Base-by-base conservation (phyloP, 2,797 vertebrate species). In the Lemur catta region DNA sequence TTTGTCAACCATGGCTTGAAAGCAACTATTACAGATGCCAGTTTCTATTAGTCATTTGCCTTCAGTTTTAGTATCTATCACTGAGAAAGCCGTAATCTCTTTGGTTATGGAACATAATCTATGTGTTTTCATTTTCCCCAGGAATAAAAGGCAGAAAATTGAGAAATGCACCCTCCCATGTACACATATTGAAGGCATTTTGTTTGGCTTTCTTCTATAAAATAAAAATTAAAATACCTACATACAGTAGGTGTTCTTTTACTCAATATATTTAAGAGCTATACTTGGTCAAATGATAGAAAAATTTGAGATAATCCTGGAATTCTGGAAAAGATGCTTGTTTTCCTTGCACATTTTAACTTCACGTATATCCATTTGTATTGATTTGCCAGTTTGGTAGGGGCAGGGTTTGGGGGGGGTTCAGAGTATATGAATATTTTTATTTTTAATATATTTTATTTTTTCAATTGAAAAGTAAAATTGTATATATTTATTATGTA, bases 201-300 rank as follows among this genome's bases (percentile, higher is more conserved):
- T 35, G 8, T 20, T 93, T 26, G 18, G 4, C 7, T 89, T 86
- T 91, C 2, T 86, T 85, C 38, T 91, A 63, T 24, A 90, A 85
- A 87, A 57, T 35, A 69, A 92, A 97, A 13, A 79, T 63, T 85
- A 91, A 80, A 30, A 96, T 43, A 50, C 26, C 28, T 74, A 59
- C 0, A 38, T 41, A 38, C 17, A 57, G 13, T 61, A 65, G 79
- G 90, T 33, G 0, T 57, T 91, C 26, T 84, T 48, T 78, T 63
- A 75, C 1, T 50, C n/a, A 69, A 24, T 43, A n/a, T 22, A 67
- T 35, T 86, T 95, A 26, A 95, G 18, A 57, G 4, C 35, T 43
- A 0, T 63, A 57, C 12, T 84, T 95, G 46, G 4, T 67, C 10
- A 84, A 41, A 89, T 43, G 78, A 75, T 12, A 85, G 35, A 72